Evolutionary conservation across 2,888 invertebrate species (phyloP).

Genomic region (Eilema depressum): DNA sequence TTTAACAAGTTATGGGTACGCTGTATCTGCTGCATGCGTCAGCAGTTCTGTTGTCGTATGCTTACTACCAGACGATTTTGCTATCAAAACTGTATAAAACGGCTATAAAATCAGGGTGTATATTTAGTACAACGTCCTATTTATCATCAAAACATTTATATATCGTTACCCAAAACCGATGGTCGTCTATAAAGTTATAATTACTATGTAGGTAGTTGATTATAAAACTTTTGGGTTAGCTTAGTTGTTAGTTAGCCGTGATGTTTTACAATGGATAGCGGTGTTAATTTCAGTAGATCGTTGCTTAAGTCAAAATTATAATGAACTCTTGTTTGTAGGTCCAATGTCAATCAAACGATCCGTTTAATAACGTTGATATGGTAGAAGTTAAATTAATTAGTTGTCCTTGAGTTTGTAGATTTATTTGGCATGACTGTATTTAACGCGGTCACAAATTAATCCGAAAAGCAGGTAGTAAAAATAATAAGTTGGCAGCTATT

Average conservation of each 20-base stretch:
- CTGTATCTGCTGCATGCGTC: too few species aligned
- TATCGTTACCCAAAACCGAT: slow-evolving; percentile 25
- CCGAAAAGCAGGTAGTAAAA: too few species aligned
- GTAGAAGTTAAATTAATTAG: not conserved
- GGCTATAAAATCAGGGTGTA: slow-evolving; percentile 19
- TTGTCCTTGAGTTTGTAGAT: slow-evolving; percentile 1
- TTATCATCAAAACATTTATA: slow-evolving; percentile 45
- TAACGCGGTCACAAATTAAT: too few species aligned
- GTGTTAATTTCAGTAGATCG: slow-evolving; percentile 20
- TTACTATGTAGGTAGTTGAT: slow-evolving; percentile 37
- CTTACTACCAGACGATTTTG: too few species aligned
- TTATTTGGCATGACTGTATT: too few species aligned
- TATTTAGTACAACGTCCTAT: slow-evolving; percentile 33
- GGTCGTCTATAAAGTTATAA: slow-evolving; percentile 40
- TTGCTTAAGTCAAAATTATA: slow-evolving; percentile 14
- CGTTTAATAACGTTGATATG: slow-evolving; percentile 4
- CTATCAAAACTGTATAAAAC: too few species aligned
- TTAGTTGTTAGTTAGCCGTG: slow-evolving; percentile 18
- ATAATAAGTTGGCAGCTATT: too few species aligned
- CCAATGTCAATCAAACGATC: slow-evolving; percentile 12
- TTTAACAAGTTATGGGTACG: too few species aligned
- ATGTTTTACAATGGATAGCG: slow-evolving; percentile 15
- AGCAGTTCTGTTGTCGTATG: too few species aligned
- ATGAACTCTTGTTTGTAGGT: slow-evolving; percentile 15
- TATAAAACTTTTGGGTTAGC: slow-evolving; percentile 42